Base-by-base conservation (phyloP, 1,140 invertebrate genomes). In the Macrotrachela quadricornifera region DNA sequence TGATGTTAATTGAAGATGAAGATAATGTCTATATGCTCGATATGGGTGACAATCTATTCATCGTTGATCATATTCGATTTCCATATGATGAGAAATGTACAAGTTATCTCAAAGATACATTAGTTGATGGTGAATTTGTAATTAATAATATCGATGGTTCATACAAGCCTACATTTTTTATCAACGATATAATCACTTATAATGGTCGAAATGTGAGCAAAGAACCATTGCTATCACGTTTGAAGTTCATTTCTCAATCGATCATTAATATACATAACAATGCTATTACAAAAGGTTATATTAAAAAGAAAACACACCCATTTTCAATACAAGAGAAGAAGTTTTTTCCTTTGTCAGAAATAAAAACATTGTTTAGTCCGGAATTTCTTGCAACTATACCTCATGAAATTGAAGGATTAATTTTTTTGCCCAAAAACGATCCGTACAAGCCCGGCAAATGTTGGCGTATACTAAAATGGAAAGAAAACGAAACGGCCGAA, bases 71-170 rank as follows among this genome's bases (percentile, higher is more conserved):
- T 48, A 64, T 95, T 2, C 73, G 70, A 47, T 97, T 97, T 73
- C 76, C 80, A 1, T 72, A 79, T 59, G 72, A 77, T 52, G 81
- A 80, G 65, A 77, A 86, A 65, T 66, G 77, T 0, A 73, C 72
- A 10, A 71, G 75, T 54, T 80, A 81, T 71, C 62, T 95, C 1
- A 73, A 63, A 46, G 75, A 88, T 61, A 96, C 91, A 0, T 71
- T 97, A 13, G 62, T 97, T 14, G 94, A 99, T 75, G 90, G 90
- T 49, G 84, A 92, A 77, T 87, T 92, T 85, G 85, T 96, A 11
- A 81, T 94, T 56, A 85, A 88, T 63, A 15, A 30, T 78, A 1
- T 71, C 16, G 46, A 79, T 18, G 81, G 78, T 0, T 59, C 64
- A 51, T 62, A 77, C 37, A 79, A 81, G 58, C 85, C 87, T 0